phyloP scores from a whole-genome alignment of 2,113 vertebrate genomes.

The Dicrurus megarhynchus region DNA sequence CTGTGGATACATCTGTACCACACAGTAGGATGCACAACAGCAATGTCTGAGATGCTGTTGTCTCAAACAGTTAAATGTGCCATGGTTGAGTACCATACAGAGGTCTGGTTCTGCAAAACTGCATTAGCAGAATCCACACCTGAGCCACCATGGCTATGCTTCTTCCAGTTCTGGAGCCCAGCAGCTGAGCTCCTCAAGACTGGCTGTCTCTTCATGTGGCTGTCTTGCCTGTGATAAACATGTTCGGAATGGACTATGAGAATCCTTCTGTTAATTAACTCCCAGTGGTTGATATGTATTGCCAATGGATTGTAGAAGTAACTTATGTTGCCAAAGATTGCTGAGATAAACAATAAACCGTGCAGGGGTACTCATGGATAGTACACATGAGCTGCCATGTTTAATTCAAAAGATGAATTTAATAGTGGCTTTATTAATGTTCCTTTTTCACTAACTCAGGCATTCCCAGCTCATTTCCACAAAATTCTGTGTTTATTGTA shows the following conservation, averaged over 20 bases:
- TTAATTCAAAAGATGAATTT: not conserved
- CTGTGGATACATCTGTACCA: not conserved
- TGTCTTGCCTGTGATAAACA: not conserved
- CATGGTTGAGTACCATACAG: not conserved
- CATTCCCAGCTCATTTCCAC: not conserved
- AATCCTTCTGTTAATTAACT: constrained; percentile 2
- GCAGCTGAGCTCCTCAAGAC: not conserved
- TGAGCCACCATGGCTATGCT: not conserved
- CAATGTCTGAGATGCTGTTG: not conserved
- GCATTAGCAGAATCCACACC: not conserved
- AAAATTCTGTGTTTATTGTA: not conserved
- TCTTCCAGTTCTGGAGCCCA: not conserved
- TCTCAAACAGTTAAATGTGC: not conserved
- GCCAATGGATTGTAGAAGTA: not conserved
- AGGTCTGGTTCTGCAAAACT: not conserved
- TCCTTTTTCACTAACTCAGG: not conserved
- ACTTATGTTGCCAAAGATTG: not conserved
- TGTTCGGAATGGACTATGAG: not conserved
- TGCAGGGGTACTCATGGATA: not conserved
- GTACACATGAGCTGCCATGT: not conserved
- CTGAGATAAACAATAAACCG: constrained; percentile 4
- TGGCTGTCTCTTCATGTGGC: not conserved
- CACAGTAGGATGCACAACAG: not conserved
- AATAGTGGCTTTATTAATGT: not conserved
- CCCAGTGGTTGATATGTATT: not conserved